These are phyloP conservation scores for Ochotona curzoniae DNA, from an alignment of 2,113 vertebrate species.

Conservation along the genomic window DNA sequence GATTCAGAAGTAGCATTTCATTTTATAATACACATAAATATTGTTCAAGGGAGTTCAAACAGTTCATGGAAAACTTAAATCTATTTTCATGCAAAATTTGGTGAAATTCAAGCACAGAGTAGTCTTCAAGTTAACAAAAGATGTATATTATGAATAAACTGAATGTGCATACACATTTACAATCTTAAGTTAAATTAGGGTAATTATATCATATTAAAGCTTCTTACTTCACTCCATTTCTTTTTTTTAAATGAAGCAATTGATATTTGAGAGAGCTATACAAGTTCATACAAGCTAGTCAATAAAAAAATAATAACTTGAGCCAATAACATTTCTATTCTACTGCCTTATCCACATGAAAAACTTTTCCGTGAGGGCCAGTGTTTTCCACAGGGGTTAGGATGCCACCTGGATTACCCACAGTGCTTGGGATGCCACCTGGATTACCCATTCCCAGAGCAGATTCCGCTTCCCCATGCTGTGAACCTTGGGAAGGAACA, in stretches of 20 bases:
- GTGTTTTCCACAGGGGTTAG: too few species aligned
- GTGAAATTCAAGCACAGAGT: too few species aligned
- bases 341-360: background rate
- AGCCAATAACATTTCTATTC: background rate
- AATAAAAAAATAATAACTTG: conserved; percentile 8
- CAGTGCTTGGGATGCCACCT: too few species aligned
- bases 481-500: too few species aligned
- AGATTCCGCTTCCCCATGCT: too few species aligned
- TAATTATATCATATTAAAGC: background rate
- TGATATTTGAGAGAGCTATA: background rate
- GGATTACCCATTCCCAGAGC: too few species aligned
- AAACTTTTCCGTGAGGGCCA: background rate
- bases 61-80: too few species aligned
- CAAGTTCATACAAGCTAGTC: background rate
- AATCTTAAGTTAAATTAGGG: conserved; percentile 22
- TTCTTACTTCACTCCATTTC: background rate
- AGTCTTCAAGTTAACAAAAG: too few species aligned
- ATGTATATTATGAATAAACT: background rate
- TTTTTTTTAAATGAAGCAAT: background rate
- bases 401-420: too few species aligned
- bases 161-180: background rate
- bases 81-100: too few species aligned
- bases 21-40: background rate
- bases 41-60: too few species aligned
- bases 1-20: background rate